Evolutionary conservation across 2,797 vertebrate species (phyloP), one percentile per base, ranked within the genome.

Genomic region (Anabas testudineus): DNA sequence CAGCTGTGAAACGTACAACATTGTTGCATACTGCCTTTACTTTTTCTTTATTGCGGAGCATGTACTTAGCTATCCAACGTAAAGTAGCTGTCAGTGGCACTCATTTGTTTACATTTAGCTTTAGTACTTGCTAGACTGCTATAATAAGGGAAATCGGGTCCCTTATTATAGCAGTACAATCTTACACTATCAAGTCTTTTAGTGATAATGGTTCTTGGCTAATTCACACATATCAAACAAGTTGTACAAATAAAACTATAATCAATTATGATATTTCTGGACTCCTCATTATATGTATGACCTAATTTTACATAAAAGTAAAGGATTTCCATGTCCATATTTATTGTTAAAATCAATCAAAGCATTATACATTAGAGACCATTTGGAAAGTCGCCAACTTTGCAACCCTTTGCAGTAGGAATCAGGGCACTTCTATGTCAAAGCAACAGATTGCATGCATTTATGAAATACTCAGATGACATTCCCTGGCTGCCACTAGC

Each of bases 31-130:
- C 24, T 26, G 21, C 24, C 2, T 48, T 24, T 10, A 14, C 19
- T 54, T 37, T 18, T 26, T 32, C 64, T 67, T 53, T 46, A 21
- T 59, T 56, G 21, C 55, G 19, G 6, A 67, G 59, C 34, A 16
- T 54, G 14, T 45, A 28, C 1, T 41, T 52, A 10, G 1, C 14
- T n/a, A 42, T 30, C 18, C 9, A 71, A 73, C 66, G n/a, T 77
- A 72, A 41, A 47, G 39, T 73, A 83, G 62, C 49, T 53, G 37
- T 47, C 48, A 32, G 41, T 65, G 72, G 63, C 36, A 34, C 19
- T 71, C 10, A 55, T 57, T 14, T 74, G 47, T 74, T 69, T 57
- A 64, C 26, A 28, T 76, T 12, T 32, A 13, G 18, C 10, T 16
- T 42, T n/a, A 18, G 16, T 22, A 18, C 1, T 39, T 24, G 14